Base-by-base conservation (phyloP, 2,797 vertebrate species). In the Spheniscus humboldti region DNA sequence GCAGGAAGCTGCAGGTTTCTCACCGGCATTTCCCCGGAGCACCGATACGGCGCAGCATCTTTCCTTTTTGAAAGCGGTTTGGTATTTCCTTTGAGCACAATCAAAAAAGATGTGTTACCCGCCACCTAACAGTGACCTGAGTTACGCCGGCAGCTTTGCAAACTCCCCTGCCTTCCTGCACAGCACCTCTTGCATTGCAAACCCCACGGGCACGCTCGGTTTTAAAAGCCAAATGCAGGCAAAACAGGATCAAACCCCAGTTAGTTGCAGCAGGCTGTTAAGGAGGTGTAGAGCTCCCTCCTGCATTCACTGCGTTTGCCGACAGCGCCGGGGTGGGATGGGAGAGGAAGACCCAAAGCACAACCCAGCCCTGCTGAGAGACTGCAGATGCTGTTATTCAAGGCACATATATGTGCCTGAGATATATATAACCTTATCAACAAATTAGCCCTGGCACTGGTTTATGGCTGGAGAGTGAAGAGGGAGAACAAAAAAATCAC, bases 151-250 rank as follows among this genome's bases (percentile, higher is more conserved):
- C 45, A 47, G 45, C 45, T 78, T 59, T 39, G 43, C 18, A 14
- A 20, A 24, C 43, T 47, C 30, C 69, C 37, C 57, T 45, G 47
- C 11, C 22, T n/a, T 67, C 57, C 63, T 17, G 14, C 18, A 9
- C 20, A 18, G 48, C n/a, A 18, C n/a, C 30, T 41, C 18, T 35
- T 8, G 37, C 10, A 1, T 25, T 22, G 63, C 56, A 31, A 43
- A 56, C 23, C 16, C 33, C 28, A 1, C 0, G 4, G 35, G 41
- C 31, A 7, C 1, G 6, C 37, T 71, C 3, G 4, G 24, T 10
- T 66, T 47, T 43, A 45, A 52, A 30, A 78, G 41, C n/a, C 30
- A 55, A 31, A 31, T 4, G 18, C 19, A 31, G 25, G 31, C 1
- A 4, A 16, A 55, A 60, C 7, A 11, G 39, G 39, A n/a, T 67